Evolutionary conservation across 2,888 invertebrate species (phyloP), one percentile per base, ranked within the genome.

Genomic region (Drosophila meridiana): DNA sequence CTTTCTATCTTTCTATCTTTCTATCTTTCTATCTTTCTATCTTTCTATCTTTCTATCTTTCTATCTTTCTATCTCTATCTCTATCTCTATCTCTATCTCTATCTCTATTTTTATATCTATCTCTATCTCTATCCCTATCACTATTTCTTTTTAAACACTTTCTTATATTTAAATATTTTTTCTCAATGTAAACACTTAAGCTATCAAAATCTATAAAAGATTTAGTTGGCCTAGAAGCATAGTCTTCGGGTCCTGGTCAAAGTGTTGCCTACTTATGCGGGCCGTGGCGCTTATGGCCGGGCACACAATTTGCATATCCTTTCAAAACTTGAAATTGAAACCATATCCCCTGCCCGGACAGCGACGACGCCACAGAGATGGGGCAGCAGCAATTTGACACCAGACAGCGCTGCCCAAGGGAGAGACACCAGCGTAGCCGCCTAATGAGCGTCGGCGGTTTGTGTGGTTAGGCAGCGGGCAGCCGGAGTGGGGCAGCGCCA

Each of bases 361-460:
- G 43, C 20, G 4, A 2, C 13, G 3, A 6, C 13, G 47, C 47
- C 7, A 7, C 7, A 7, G 6, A 34, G 50, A 11, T 13, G 43
- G 40, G 32, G 28, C 2, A 11, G 43, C 47, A 40, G 72, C 57
- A 76, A 78, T 76, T 66, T 61, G 71, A 78, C 77, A 80, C 77
- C 77, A 78, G 77, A 67, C 81, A 56, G 52, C 20, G 38, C 42
- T 13, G 57, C 81, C 63, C 63, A 30, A 38, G 72, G 80, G 83
- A 81, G 52, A 40, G 52, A 43, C 60, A 20, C 36, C 52, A 13
- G 47, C 45, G 47, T 30, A 53, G 72, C 65, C 80, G 85, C 71
- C 84, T 89, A 84, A 84, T 89, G 89, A 84, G 84, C 79, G 87
- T 84, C 85, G 85, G 89, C 82, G 89, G 89, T 83, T 84, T 73